phyloP scores from a whole-genome alignment of 1,140 invertebrate genomes.

The Drosophila dunni region DNA sequence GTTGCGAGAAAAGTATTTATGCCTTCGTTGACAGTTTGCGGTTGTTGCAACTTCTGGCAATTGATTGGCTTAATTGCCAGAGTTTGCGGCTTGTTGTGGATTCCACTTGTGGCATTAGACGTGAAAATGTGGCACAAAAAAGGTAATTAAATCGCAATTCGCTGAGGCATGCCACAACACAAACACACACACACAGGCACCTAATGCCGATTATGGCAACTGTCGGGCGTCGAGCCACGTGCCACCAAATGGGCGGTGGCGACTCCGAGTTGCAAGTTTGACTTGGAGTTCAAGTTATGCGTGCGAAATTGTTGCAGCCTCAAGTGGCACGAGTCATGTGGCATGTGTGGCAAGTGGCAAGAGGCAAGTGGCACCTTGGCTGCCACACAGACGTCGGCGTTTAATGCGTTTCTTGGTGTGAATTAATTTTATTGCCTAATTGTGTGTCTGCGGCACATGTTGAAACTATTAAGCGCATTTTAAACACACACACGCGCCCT shows the following conservation, averaged over 20 bases:
- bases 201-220: slow-evolving; percentile 47
- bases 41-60: slow-evolving; percentile 10
- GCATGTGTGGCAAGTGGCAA: not conserved
- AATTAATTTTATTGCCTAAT: slow-evolving; percentile 68
- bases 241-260: slow-evolving; percentile 32
- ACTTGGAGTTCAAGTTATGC: slow-evolving; percentile 46
- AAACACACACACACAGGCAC: slow-evolving; percentile 6
- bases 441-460: slow-evolving; percentile 57
- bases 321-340: not conserved
- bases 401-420: slow-evolving; percentile 63
- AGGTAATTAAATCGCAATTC: slow-evolving; percentile 46
- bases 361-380: slow-evolving; percentile 34
- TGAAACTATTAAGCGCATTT: slow-evolving; percentile 63
- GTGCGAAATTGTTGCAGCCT: slow-evolving; percentile 56
- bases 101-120: slow-evolving; percentile 42
- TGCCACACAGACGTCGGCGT: slow-evolving; percentile 18
- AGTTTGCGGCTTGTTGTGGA: slow-evolving; percentile 13
- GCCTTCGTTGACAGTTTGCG: slow-evolving; percentile 43
- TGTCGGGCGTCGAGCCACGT: slow-evolving; percentile 43
- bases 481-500: slow-evolving; percentile 26
- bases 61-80: slow-evolving; percentile 48
- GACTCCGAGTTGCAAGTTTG: slow-evolving; percentile 14
- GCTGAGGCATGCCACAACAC: slow-evolving; percentile 25
- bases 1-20: slow-evolving; percentile 42
- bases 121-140: slow-evolving; percentile 41